phyloP scores from a whole-genome alignment of 2,113 vertebrate genomes.

The Thamnaconus septentrionalis region DNA sequence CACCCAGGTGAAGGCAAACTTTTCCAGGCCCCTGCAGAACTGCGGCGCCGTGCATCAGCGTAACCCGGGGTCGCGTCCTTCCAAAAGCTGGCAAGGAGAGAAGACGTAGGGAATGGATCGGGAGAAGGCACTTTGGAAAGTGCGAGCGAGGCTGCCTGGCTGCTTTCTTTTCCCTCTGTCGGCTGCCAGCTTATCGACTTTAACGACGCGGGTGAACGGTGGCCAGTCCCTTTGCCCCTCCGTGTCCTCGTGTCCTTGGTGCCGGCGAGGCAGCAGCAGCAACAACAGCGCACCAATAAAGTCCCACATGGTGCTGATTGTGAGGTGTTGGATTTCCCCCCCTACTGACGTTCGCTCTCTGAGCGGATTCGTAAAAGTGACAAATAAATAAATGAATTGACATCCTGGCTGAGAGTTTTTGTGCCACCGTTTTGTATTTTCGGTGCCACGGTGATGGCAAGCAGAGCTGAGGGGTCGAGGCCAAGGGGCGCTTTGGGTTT shows the following conservation, averaged over 20 bases:
- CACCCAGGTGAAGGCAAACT: slow-evolving; percentile 34
- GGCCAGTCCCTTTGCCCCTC: slow-evolving; percentile 53
- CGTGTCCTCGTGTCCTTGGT: slow-evolving; percentile 50
- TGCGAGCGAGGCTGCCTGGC: slow-evolving; percentile 56
- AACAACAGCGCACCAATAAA: slow-evolving; percentile 58
- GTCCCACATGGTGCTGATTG: slow-evolving; percentile 68
- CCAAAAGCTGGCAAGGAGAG: not conserved
- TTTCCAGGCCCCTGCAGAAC: slow-evolving; percentile 21
- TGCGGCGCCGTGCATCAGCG: slow-evolving; percentile 20
- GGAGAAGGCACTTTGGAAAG: slow-evolving; percentile 53
- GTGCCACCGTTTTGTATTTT: too few species aligned
- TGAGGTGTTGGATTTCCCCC: slow-evolving; percentile 40
- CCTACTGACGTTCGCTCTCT: too few species aligned
- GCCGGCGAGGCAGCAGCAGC: slow-evolving; percentile 46
- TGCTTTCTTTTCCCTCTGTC: not conserved
- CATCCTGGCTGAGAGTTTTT: too few species aligned
- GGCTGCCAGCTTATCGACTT: slow-evolving; percentile 70
- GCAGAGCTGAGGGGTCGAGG: too few species aligned
- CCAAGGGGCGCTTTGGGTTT: too few species aligned
- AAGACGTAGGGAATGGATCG: slow-evolving; percentile 17
- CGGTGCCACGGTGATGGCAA: too few species aligned
- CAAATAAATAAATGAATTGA: too few species aligned
- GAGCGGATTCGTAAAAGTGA: too few species aligned
- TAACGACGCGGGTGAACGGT: slow-evolving; percentile 54
- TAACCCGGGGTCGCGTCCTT: slow-evolving; percentile 5